These are phyloP conservation scores for Troides aeacus DNA, from an alignment of 2,888 invertebrate genomes.

Conservation along the genomic window DNA sequence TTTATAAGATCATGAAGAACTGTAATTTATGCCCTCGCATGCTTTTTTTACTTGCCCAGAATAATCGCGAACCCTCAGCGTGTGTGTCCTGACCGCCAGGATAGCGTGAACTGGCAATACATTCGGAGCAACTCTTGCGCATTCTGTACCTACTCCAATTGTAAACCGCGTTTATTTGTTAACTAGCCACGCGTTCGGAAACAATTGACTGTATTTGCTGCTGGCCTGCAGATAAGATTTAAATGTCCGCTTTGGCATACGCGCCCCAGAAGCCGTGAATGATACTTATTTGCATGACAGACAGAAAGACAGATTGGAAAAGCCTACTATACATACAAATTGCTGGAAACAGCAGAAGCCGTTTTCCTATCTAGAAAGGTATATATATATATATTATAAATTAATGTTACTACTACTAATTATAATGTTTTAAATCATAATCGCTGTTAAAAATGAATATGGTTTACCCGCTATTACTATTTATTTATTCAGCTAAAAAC, in stretches of 20 bases:
- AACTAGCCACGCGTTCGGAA: slow-evolving; percentile 77
- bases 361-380: background rate
- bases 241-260: slow-evolving; percentile 52
- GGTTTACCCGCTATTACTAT: too few species aligned
- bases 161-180: slow-evolving; percentile 74
- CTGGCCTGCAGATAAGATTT: slow-evolving; percentile 69
- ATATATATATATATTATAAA: too few species aligned
- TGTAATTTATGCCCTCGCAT: slow-evolving; percentile 10
- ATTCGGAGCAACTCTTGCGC: slow-evolving; percentile 55
- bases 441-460: too few species aligned
- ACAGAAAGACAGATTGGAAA: slow-evolving; percentile 3
- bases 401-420: too few species aligned
- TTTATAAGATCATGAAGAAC: slow-evolving; percentile 6
- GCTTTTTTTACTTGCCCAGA: slow-evolving; percentile 38
- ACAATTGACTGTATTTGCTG: slow-evolving; percentile 72
- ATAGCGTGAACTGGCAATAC: slow-evolving; percentile 65
- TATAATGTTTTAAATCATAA: too few species aligned
- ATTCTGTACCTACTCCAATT: slow-evolving; percentile 72
- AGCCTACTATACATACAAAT: slow-evolving; percentile 1
- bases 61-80: slow-evolving; percentile 40
- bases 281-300: slow-evolving; percentile 23
- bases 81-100: slow-evolving; percentile 68
- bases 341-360: background rate
- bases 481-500: too few species aligned
- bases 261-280: slow-evolving; percentile 32